These are phyloP conservation scores for Petrocephalus microphthalmus DNA, from an alignment of 2,113 vertebrate genomes.

Conservation along the genomic window DNA sequence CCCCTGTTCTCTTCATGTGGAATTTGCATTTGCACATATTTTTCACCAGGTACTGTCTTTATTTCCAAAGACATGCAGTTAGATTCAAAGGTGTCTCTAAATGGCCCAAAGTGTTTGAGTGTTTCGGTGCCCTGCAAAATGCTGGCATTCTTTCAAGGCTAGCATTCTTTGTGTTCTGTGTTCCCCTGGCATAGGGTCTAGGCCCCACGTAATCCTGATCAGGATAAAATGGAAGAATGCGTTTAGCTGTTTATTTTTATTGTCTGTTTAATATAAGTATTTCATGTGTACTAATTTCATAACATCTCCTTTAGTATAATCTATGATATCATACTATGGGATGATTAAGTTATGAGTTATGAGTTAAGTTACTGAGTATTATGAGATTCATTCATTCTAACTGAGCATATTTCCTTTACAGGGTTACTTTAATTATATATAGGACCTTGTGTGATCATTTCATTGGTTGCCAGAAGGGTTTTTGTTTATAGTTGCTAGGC, in stretches of 20 bases:
- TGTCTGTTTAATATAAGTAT: background rate
- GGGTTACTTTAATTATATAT: background rate
- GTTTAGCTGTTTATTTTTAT: background rate
- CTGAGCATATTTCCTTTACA: no score
- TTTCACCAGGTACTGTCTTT: background rate
- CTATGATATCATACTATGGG: background rate
- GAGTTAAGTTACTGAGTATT: background rate
- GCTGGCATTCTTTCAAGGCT: background rate
- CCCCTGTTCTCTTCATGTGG: background rate
- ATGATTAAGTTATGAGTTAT: no score
- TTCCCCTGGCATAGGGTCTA: background rate
- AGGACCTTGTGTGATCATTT: background rate
- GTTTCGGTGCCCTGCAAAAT: background rate
- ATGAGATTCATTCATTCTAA: background rate
- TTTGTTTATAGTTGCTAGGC: conserved; percentile 42
- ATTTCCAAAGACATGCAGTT: background rate
- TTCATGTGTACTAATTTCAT: background rate
- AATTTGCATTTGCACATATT: background rate
- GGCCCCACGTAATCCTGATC: background rate
- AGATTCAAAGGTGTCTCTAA: background rate
- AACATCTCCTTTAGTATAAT: no score
- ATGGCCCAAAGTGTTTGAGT: background rate
- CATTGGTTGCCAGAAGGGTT: conserved; percentile 18
- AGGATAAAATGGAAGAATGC: background rate
- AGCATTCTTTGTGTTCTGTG: background rate